Base-by-base conservation (phyloP, 1,140 invertebrate genomes). In the Apis florea region DNA sequence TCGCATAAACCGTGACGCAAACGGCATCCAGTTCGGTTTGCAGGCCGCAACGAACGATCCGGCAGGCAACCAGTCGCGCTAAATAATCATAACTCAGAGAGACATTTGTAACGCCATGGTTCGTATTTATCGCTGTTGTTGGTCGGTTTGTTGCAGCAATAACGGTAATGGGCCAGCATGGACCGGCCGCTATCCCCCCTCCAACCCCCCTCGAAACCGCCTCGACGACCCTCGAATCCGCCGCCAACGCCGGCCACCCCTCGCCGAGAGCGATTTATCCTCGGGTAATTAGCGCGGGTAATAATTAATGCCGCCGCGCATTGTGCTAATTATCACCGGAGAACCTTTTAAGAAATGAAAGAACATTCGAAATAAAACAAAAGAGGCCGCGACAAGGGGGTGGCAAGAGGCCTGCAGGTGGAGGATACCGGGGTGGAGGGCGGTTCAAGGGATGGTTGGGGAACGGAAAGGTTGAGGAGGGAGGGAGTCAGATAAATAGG, bases 301-400 rank as follows among this genome's bases (percentile, higher is more conserved):
- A 94, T 94, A 94, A 94, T 94, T 94, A 94, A 94, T 94, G 93
- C 91, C 85, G 90, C 92, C 89, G 92, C 92, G 93, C 93, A 94
- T 94, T 94, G 93, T 92, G 91, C 93, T 94, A 94, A 94, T 94
- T 94, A 94, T 94, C 90, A 92, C 89, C 87, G 89, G 92, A 93
- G 93, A 94, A 93, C 93, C 94, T 94, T 94, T 94, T 94, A 94
- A 94, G 94, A 94, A 94, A 94, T 94, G 94, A 94, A 94, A 94
- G 93, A 93, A 93, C 93, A 93, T 94, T 94, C 90, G 90, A 92
- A 94, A 94, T 93, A 93, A 93, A 94, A 91, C 88, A 92, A 91
- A 19, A 66, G 69, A 75, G 74, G n/a, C 24, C 21, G 58, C 72
- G 61, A 49, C 15, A 61, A 24, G 66, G 51, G 31, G 63, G 59